Evolutionary conservation across 2,888 invertebrate genomes (phyloP), one percentile per base, ranked within the genome.

Genomic region (Arge pagana): DNA sequence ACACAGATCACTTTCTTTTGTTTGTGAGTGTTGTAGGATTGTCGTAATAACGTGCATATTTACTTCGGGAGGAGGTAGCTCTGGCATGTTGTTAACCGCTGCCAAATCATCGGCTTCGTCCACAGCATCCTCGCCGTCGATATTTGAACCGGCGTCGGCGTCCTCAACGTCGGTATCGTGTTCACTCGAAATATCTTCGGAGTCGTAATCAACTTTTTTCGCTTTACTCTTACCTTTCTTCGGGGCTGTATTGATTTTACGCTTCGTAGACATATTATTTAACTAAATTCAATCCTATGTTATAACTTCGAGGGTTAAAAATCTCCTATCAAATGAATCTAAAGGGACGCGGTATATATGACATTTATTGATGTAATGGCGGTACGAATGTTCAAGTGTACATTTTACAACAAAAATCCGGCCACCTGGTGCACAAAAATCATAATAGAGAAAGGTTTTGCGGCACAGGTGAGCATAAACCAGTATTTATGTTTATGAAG

Each of bases 131-230:
- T 70, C 72, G n/a, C 52, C 48, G 40, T 61, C 62, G 45, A 41
- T 57, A 43, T 59, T 59, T 28, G 57, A 54, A 37, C 60, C 63
- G 52, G 54, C 57, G 45, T 64, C 64, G 51, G 68, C 68, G 54
- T 76, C 74, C 41, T 75, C 74, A 24, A 66, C 57, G 6, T 76
- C 74, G 30, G 72, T 69, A 7, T 74, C 74, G 49, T 71, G 71
- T 45, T 74, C 75, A 61, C 75, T 76, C 41, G 74, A 75, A 50
- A 75, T 74, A 57, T 76, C 74, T 53, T 73, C 74, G 19, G 75
- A 75, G 57, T 76, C 74, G 56, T 76, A 76, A 43, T 76, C 75
- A 28, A 71, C 71, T 59, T 71, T 76, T 40, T 67, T 67, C 23
- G 65, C 57, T 61, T 76, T 76, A 33, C 61, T 61, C 30, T 70